These are phyloP conservation scores for Petrosia ficiformis DNA, from an alignment of 37 sponge, comb jelly and placozoan genomes.

Conservation along the genomic window DNA sequence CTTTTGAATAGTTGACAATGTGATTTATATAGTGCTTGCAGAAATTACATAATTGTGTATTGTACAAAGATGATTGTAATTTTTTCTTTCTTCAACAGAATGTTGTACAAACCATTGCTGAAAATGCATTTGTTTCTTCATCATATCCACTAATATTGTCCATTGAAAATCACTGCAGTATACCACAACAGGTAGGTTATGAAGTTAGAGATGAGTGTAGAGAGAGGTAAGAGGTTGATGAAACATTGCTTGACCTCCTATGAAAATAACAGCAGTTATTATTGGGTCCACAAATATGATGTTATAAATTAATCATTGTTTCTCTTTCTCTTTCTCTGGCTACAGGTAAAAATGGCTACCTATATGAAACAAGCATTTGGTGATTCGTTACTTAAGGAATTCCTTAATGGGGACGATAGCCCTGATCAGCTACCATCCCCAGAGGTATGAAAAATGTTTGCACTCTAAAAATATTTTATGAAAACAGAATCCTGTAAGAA, in stretches of 20 bases:
- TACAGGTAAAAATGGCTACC: slow-evolving; percentile 55
- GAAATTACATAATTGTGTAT: too few relatives aligned
- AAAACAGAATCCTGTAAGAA: too few relatives aligned
- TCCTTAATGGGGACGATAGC: not conserved
- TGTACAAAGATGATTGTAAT: not conserved
- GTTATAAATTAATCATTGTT: not conserved
- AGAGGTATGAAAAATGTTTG: slow-evolving; percentile 1
- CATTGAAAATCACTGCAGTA: slow-evolving; percentile 83
- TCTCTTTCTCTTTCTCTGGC: slow-evolving; percentile 22
- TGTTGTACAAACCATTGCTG: slow-evolving; percentile 76
- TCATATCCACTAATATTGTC: slow-evolving; percentile 73
- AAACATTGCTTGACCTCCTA: not conserved
- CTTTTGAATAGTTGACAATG: too few relatives aligned
- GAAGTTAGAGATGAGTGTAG: not conserved
- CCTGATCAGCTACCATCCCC: slow-evolving; percentile 16
- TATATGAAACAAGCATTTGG: slow-evolving; percentile 53
- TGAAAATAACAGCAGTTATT: not conserved
- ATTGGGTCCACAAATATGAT: not conserved
- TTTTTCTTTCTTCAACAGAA: slow-evolving; percentile 24
- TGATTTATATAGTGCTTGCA: too few relatives aligned
- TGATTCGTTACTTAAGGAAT: slow-evolving; percentile 20
- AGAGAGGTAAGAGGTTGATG: not conserved
- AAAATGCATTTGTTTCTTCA: slow-evolving; percentile 79
- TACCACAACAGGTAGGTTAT: slow-evolving; percentile 28
- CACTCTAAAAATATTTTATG: too few relatives aligned